Conservation (phyloP, 2,888 invertebrate genomes). For the Heliconius ismenius region DNA sequence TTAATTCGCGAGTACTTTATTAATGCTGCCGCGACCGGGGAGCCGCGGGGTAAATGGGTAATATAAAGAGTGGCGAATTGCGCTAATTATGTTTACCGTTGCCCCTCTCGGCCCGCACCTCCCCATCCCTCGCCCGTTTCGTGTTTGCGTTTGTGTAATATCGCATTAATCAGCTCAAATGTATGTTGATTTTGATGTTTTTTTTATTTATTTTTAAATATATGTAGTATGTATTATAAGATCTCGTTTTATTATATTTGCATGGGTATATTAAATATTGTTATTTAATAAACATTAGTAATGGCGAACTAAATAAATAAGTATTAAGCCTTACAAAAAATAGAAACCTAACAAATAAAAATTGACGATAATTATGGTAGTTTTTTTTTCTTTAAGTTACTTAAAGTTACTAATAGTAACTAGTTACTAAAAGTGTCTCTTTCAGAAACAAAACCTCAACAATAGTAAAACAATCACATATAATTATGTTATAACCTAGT, state of each 20-base stretch:
- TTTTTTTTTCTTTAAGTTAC: background rate
- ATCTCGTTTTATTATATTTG: background rate
- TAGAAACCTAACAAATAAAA: too few species aligned
- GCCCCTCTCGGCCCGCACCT: constrained; percentile 25
- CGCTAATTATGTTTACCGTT: constrained; percentile 50
- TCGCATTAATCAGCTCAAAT: constrained; percentile 42
- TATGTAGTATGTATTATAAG: background rate
- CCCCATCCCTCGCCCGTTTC: constrained; percentile 24
- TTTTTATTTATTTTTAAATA: background rate
- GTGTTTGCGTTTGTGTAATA: constrained; percentile 42
- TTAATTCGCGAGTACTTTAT: constrained; percentile 38
- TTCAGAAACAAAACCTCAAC: too few species aligned
- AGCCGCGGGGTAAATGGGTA: constrained; percentile 45
- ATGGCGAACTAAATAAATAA: background rate
- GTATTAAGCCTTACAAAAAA: background rate
- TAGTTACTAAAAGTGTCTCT: too few species aligned
- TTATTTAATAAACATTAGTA: background rate
- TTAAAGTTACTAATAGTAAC: too few species aligned
- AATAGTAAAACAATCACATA: too few species aligned
- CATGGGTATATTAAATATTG: background rate
- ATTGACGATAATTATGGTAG: too few species aligned
- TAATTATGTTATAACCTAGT: too few species aligned
- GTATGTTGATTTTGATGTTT: constrained; percentile 40
- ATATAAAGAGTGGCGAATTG: constrained; percentile 50
- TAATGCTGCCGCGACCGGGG: constrained; percentile 34